Evolutionary conservation across 2,888 invertebrate genomes (phyloP).

Genomic region (Luperina nickerlii): DNA sequence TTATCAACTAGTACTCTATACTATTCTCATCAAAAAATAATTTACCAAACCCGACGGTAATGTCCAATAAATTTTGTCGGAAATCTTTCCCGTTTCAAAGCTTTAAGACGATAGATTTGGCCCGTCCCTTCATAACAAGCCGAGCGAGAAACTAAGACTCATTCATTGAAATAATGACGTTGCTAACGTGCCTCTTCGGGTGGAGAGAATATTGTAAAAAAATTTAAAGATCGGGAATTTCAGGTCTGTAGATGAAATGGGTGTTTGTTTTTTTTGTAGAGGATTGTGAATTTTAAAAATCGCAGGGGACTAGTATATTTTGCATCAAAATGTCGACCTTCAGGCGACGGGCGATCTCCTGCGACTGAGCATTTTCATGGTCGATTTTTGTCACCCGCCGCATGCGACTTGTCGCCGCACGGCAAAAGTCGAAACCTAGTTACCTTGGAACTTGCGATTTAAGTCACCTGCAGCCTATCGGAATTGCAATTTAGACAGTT

Average conservation of each 20-base stretch:
- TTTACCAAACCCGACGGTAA: slow-evolving; percentile 20
- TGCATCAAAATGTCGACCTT: too few relatives aligned
- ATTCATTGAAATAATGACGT: slow-evolving; percentile 80
- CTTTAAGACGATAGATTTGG: slow-evolving; percentile 55
- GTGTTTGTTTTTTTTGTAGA: slow-evolving; percentile 8
- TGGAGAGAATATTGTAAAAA: slow-evolving; percentile 37
- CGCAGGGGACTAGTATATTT: too few relatives aligned
- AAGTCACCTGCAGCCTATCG: too few relatives aligned
- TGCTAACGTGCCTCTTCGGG: slow-evolving; percentile 60
- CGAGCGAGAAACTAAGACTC: slow-evolving; percentile 75
- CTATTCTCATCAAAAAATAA: slow-evolving; percentile 18
- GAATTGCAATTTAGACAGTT: too few relatives aligned
- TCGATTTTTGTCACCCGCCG: too few relatives aligned
- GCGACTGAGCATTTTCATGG: too few relatives aligned
- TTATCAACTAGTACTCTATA: background rate
- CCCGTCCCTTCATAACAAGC: slow-evolving; percentile 70
- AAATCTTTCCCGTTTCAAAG: slow-evolving; percentile 38
- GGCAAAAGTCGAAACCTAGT: too few relatives aligned
- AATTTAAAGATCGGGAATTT: slow-evolving; percentile 35
- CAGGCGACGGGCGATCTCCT: too few relatives aligned
- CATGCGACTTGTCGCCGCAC: too few relatives aligned
- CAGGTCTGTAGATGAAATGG: slow-evolving; percentile 25
- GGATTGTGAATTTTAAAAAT: background rate
- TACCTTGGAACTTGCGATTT: too few relatives aligned
- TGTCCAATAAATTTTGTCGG: slow-evolving; percentile 41